Percentiles rank a stretch among this genome's conserved stretches.
phyloP scores from a whole-genome alignment of 1,140 invertebrate species.

The Plodia interpunctella region DNA sequence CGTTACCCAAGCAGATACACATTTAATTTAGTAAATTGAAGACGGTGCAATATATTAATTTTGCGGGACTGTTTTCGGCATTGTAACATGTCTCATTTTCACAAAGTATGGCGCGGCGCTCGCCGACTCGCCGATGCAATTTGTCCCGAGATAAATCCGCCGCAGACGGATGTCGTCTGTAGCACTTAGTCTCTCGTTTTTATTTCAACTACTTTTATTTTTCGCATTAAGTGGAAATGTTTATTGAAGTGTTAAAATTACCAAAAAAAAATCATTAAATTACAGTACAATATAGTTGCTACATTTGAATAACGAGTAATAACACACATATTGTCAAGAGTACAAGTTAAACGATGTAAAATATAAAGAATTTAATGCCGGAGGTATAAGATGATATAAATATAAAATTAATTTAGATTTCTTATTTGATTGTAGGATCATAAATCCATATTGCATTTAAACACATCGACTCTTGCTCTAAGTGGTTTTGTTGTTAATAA shows the following conservation, averaged over 20 bases:
- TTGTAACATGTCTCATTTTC: conserved; percentile 50
- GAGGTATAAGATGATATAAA: too few species aligned
- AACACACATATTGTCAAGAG: too few species aligned
- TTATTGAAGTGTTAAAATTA: not conserved
- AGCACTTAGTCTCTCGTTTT: conserved; percentile 32
- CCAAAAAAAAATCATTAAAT: too few species aligned
- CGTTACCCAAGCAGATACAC: not conserved
- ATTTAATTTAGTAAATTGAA: conserved; percentile 24
- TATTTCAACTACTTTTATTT: conserved; percentile 13
- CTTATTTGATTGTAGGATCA: not conserved
- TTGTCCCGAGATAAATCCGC: conserved; percentile 62
- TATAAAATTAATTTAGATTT: too few species aligned
- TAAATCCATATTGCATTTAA: not conserved
- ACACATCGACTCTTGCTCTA: not conserved
- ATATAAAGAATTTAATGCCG: too few species aligned
- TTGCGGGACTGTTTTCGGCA: conserved; percentile 38
- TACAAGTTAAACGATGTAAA: too few species aligned
- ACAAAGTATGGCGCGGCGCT: conserved; percentile 38
- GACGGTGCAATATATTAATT: conserved; percentile 42
- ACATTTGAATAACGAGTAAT: too few species aligned
- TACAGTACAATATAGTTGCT: too few species aligned
- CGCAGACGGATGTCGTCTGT: conserved; percentile 57
- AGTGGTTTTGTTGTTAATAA: not conserved
- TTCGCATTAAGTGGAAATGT: not conserved
- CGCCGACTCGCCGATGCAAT: conserved; percentile 43